Base-by-base conservation (phyloP, 2,797 vertebrate genomes). In the Hypotaenidia okinawae region DNA sequence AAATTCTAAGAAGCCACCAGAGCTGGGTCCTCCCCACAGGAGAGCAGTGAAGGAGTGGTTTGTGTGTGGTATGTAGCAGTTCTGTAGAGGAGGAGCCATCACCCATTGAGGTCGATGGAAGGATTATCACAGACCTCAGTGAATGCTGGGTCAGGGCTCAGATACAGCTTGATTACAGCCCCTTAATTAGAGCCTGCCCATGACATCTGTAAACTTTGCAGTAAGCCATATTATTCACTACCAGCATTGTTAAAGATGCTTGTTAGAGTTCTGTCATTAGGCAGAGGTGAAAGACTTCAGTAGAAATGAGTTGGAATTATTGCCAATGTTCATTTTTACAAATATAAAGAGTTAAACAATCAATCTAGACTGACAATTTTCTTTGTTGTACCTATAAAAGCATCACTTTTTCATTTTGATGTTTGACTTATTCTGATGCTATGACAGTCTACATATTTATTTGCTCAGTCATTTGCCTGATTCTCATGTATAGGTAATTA, bases 161-260 rank as follows among this genome's bases (percentile, higher is more conserved):
- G 35, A 32, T 54, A 15, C 1, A 8, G 25, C 70, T 82, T 84
- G 59, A 93, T 91, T 87, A 84, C 61, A 52, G 21, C 17, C 55
- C 72, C 82, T 59, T 84, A 69, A 85, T 92, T 75, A 90, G 25
- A 35, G 39, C 73, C 55, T 45, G 54, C 54, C 58, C 33, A 2
- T 2, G 28, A 52, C 85, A 87, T 91, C 84, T 94, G 78, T 93
- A 96, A 72, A 94, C 81, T 94, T 91, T 83, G 85, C 90, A 91
- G 62, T 77, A 59, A 93, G 84, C 39, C 62, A 57, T 45, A 2
- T 87, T 84, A 45, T 18, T 85, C 81, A 70, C 57, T 58, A 73
- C 81, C 78, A 63, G 30, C 35, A 51, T 16, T 39, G 6, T 21
- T 30, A 10, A 70, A 79, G 41, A 23, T 19, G 8, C 17, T n/a